Conservation (phyloP, 2,113 vertebrate species). For the Casuarius casuarius region DNA sequence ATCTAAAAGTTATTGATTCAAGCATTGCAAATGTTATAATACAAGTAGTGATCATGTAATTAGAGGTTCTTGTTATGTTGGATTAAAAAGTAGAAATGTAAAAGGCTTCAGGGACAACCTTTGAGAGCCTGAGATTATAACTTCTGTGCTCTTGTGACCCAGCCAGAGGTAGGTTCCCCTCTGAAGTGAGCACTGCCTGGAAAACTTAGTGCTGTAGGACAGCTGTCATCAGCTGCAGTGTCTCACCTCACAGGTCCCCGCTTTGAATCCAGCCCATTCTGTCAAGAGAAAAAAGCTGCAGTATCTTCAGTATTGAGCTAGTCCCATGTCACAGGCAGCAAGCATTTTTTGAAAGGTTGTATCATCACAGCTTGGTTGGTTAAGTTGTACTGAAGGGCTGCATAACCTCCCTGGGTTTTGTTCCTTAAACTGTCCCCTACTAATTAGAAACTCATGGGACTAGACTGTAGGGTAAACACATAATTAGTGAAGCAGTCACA, state of each 20-base stretch:
- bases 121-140: not conserved
- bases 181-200: not conserved
- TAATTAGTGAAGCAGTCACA: not conserved
- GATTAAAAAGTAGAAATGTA: not conserved
- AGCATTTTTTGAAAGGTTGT: not conserved
- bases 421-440: conserved; percentile 25
- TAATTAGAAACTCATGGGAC: not conserved
- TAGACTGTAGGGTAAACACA: conserved; percentile 6
- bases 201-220: not conserved
- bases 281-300: not conserved
- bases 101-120: not conserved
- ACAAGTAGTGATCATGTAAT: not conserved
- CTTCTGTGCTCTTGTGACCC: not conserved
- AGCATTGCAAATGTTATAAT: not conserved
- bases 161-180: not conserved
- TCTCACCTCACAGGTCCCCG: not conserved
- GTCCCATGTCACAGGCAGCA: not conserved
- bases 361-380: not conserved
- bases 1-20: not conserved
- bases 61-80: not conserved
- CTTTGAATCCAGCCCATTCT: not conserved
- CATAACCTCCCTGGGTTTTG: not conserved
- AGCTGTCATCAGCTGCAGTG: not conserved
- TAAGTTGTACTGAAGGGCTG: not conserved
- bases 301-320: not conserved